Percentiles rank a stretch among this genome's conserved stretches.
Conservation (phyloP, 2,113 vertebrate species). For the Alethe diademata region DNA sequence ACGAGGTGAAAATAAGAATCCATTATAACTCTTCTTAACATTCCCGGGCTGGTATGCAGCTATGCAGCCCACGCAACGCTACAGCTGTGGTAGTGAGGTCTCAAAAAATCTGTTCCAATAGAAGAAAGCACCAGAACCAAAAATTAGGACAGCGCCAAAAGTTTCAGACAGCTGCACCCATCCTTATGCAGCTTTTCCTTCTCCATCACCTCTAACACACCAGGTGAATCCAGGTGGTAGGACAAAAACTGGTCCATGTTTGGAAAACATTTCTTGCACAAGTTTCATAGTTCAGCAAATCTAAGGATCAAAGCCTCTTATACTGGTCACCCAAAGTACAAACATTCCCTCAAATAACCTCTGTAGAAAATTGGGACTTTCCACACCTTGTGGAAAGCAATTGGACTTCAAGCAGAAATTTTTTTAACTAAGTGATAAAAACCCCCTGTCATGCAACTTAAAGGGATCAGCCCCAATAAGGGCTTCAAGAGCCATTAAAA, state of each 20-base stretch:
- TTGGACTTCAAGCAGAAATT: neutral
- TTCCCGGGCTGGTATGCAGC: neutral
- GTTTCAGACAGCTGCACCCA: neutral
- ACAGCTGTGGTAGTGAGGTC: neutral
- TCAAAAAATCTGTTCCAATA: neutral
- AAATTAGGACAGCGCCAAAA: neutral
- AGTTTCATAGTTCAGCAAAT: neutral
- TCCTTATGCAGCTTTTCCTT: neutral
- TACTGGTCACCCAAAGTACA: neutral
- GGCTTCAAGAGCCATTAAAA: neutral
- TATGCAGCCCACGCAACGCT: neutral
- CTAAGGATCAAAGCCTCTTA: slow-evolving; percentile 11
- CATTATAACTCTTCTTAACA: neutral
- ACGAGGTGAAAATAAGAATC: slow-evolving; percentile 38
- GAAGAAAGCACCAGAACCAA: neutral
- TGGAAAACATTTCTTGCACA: neutral
- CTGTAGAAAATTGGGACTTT: neutral
- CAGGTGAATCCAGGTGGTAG: neutral
- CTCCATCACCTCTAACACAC: neutral
- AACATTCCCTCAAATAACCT: neutral
- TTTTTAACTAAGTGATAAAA: neutral
- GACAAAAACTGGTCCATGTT: neutral
- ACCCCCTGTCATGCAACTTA: neutral
- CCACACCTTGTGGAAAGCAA: neutral
- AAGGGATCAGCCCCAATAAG: neutral